Base-by-base conservation (phyloP, 2,888 invertebrate species). In the Tuta absoluta region DNA sequence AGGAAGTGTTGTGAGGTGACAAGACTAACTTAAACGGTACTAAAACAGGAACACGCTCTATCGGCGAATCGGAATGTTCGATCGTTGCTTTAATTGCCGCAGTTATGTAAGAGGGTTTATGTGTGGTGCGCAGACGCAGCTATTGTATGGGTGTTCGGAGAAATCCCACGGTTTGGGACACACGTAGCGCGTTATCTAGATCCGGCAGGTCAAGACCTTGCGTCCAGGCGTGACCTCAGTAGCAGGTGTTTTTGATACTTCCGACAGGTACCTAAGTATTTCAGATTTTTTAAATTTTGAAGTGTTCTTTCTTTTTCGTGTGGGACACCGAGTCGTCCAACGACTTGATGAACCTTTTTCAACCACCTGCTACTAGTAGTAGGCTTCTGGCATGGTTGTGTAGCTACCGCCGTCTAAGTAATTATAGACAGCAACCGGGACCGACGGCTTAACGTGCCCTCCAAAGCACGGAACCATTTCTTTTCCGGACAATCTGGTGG, bases 41-140 rank as follows among this genome's bases (percentile, higher is more conserved):
- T 65, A 24, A 62, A 57, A 65, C 38, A 53, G 57, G 48, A 49
- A 38, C 64, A 56, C 19, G 45, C 24, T 56, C 59, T 65, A 64
- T 64, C 76, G 62, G 66, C 62, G 56, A 72, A 80, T 80, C 79
- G 72, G 72, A 74, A 71, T 76, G 76, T 75, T 73, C 60, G 60
- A 58, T 58, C 38, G 38, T 38, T 79, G 75, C 82, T 85, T 87
- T 88, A 87, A 89, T 88, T 87, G 78, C 82, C 74, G 75, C 79
- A 83, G 85, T 87, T 84, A 85, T 81, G 81, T 84, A 82, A 86
- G 80, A 76, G 77, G 80, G 81, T 86, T 86, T 86, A 86, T 80
- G 71, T 51, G 75, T 75, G 74, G 56, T 56, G 56, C 56, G 56
- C 17, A 24, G 28, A 76, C 75, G 76, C 75, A 77, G 78, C 75